Conservation (phyloP, 2,888 invertebrate species). For the Sycophila texana region DNA sequence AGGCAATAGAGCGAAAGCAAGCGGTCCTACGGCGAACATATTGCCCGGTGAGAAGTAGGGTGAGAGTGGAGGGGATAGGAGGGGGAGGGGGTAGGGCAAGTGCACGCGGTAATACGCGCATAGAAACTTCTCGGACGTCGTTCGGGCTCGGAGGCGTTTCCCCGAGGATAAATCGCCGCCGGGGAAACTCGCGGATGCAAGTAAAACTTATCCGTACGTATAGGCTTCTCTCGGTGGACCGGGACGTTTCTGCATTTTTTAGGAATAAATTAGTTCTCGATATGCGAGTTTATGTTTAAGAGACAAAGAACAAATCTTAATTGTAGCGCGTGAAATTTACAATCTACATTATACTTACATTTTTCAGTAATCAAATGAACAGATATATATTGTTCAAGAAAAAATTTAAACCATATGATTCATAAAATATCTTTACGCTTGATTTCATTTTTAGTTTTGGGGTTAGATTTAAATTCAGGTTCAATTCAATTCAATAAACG, state of each 20-base stretch:
- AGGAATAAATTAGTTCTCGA: background rate
- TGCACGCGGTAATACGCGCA: constrained; percentile 45
- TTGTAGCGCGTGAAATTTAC: too few relatives aligned
- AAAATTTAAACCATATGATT: too few relatives aligned
- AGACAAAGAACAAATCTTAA: too few relatives aligned
- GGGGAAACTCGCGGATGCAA: constrained; percentile 24
- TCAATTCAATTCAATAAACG: too few relatives aligned
- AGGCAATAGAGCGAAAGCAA: constrained; percentile 70
- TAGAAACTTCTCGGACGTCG: constrained; percentile 34
- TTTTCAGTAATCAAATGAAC: too few relatives aligned
- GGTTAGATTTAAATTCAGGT: too few relatives aligned
- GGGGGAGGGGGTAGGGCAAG: constrained; percentile 29
- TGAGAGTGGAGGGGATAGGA: constrained; percentile 9
- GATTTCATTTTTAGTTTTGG: too few relatives aligned
- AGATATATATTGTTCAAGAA: too few relatives aligned
- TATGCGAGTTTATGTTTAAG: too few relatives aligned
- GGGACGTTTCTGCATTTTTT: constrained; percentile 18
- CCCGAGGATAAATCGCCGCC: constrained; percentile 41
- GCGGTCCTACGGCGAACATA: constrained; percentile 65
- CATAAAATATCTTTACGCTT: too few relatives aligned
- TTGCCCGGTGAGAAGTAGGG: constrained; percentile 56
- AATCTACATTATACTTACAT: too few relatives aligned
- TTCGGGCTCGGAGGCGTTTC: constrained; percentile 5
- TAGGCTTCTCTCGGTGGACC: background rate
- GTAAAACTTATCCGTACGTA: constrained; percentile 11